Conservation (phyloP, 2,797 vertebrate genomes). For the Sebastes nivosus region DNA sequence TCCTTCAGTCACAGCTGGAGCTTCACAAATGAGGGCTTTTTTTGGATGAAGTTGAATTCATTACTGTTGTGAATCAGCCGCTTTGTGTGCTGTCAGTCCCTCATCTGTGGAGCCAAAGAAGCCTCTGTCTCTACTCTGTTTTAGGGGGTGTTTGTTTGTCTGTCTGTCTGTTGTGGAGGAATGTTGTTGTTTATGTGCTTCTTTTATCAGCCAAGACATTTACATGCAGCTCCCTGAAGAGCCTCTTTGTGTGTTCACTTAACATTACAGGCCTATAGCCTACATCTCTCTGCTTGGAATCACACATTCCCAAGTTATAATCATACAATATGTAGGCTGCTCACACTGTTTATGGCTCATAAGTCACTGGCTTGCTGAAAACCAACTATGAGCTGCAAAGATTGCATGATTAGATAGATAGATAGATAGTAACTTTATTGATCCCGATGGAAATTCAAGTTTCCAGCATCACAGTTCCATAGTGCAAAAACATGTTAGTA, state of each 20-base stretch:
- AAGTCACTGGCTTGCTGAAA: neutral
- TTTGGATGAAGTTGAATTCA: slow-evolving; percentile 12
- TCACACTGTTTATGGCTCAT: neutral
- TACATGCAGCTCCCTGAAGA: slow-evolving; percentile 13
- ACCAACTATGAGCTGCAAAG: neutral
- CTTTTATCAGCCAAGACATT: slow-evolving; percentile 9
- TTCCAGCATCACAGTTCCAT: no score
- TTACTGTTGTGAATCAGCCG: slow-evolving; percentile 33
- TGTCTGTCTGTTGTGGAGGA: slow-evolving; percentile 28
- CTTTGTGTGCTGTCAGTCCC: slow-evolving; percentile 44
- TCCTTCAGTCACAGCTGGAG: neutral
- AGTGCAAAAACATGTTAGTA: no score
- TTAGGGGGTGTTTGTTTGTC: neutral
- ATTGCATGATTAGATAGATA: neutral
- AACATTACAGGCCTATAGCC: neutral
- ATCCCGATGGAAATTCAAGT: no score
- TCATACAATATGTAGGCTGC: neutral
- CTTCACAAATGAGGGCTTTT: neutral
- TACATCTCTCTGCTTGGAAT: neutral
- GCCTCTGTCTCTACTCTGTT: slow-evolving; percentile 13
- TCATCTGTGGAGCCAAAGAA: slow-evolving; percentile 14
- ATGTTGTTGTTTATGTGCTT: slow-evolving; percentile 32
- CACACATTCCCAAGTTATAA: neutral
- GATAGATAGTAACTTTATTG: no score
- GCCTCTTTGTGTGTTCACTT: neutral